These are phyloP conservation scores for Leptopilina drosophilae DNA, from an alignment of 2,888 invertebrate genomes.

Conservation along the genomic window DNA sequence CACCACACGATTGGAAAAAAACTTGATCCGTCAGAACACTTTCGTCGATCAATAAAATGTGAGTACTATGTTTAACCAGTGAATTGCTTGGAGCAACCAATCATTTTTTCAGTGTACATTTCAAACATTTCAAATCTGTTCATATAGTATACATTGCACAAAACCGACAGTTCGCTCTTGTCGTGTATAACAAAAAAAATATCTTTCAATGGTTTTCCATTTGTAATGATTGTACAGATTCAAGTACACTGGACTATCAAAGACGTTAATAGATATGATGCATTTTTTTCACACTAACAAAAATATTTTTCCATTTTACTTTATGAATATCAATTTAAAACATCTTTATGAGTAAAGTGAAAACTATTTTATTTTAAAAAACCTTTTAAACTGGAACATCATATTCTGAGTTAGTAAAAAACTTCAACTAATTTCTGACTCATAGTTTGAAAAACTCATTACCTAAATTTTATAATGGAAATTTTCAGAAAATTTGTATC, in stretches of 20 bases:
- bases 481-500: too few relatives aligned
- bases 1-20: conserved; percentile 21
- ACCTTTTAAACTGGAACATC: background rate
- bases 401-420: too few relatives aligned
- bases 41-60: conserved; percentile 8
- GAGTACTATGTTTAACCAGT: conserved; percentile 18
- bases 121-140: conserved; percentile 15
- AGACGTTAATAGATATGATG: conserved; percentile 17
- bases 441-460: too few relatives aligned
- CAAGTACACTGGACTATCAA: background rate
- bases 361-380: background rate
- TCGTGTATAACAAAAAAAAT: background rate
- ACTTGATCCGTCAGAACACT: background rate
- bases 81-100: conserved; percentile 3
- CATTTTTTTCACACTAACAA: conserved; percentile 1
- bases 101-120: conserved; percentile 28
- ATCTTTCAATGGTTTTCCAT: conserved; percentile 17
- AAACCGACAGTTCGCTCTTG: background rate
- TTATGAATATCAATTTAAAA: background rate
- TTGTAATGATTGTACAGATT: conserved; percentile 1
- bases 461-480: too few relatives aligned
- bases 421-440: too few relatives aligned
- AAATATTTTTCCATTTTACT: conserved; percentile 4
- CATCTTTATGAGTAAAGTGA: too few relatives aligned
- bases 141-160: conserved; percentile 16